Evolutionary conservation across 2,797 vertebrate genomes (phyloP).

Genomic region (Anisognathus igniventris): DNA sequence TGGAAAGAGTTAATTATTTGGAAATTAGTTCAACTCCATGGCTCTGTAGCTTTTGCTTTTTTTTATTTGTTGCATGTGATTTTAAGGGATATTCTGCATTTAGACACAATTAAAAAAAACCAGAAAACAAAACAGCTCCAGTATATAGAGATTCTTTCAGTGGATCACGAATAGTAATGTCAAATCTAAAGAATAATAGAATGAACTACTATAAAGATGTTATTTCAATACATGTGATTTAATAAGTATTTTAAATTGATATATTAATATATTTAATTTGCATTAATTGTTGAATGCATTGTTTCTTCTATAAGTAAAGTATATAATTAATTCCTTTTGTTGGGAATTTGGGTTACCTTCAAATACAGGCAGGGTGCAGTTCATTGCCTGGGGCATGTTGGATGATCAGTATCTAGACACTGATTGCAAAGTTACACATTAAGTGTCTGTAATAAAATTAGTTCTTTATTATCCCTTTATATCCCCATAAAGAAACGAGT

Average conservation of each 20-base stretch:
- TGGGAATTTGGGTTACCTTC: neutral
- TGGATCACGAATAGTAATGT: neutral
- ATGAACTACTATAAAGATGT: neutral
- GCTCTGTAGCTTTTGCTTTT: neutral
- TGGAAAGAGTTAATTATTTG: neutral
- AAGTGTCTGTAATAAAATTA: neutral
- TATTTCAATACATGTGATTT: neutral
- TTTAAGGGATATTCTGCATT: neutral
- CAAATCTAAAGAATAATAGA: neutral
- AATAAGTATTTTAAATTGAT: neutral
- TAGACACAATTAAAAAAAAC: neutral
- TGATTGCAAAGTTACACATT: neutral
- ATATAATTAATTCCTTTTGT: neutral
- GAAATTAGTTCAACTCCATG: neutral
- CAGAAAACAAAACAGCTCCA: neutral
- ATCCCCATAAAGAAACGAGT: neutral
- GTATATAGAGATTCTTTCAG: neutral
- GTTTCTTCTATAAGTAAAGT: neutral
- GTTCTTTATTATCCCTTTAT: neutral
- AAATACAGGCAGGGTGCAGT: neutral
- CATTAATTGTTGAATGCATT: neutral
- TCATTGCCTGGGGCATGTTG: neutral
- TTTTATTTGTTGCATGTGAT: neutral
- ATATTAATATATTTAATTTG: neutral
- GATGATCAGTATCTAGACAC: neutral